phyloP scores from a whole-genome alignment of 2,888 invertebrate genomes.

The Cheilosia impressa region DNA sequence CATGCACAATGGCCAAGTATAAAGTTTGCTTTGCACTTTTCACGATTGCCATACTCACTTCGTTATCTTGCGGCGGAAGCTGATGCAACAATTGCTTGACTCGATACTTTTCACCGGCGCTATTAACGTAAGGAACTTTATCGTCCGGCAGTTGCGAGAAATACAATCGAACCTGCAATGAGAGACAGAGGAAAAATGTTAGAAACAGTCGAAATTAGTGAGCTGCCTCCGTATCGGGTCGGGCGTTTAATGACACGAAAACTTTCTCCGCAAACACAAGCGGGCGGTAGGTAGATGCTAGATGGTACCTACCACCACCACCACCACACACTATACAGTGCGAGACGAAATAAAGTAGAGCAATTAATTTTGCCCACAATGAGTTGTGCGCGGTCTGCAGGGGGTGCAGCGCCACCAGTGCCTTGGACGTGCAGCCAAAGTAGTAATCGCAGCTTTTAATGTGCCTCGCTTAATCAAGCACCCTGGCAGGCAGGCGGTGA shows the following conservation, averaged over 20 bases:
- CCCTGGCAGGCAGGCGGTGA: constrained; percentile 4
- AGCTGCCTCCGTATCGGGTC: constrained; percentile 51
- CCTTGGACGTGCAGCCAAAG: constrained; percentile 31
- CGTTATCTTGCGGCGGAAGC: constrained; percentile 98
- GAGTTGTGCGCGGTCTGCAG: constrained; percentile 30
- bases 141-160: constrained; percentile 98
- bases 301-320: no score
- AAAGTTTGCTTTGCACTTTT: constrained; percentile 52
- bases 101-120: constrained; percentile 96
- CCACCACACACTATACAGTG: not conserved
- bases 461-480: constrained; percentile 48
- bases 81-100: constrained; percentile 97
- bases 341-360: constrained; percentile 56
- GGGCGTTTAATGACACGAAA: constrained; percentile 63
- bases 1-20: constrained; percentile 50
- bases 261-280: constrained; percentile 62
- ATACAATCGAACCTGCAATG: constrained; percentile 96
- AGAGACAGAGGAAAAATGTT: constrained; percentile 50
- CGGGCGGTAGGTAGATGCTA: constrained; percentile 20
- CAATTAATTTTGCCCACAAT: constrained; percentile 65
- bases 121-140: constrained; percentile 98
- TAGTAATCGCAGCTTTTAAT: constrained; percentile 54
- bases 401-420: constrained; percentile 21
- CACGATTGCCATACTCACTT: constrained; percentile 84
- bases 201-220: constrained; percentile 63